phyloP scores from a whole-genome alignment of 2,797 vertebrate species.

The Natrix natrix region DNA sequence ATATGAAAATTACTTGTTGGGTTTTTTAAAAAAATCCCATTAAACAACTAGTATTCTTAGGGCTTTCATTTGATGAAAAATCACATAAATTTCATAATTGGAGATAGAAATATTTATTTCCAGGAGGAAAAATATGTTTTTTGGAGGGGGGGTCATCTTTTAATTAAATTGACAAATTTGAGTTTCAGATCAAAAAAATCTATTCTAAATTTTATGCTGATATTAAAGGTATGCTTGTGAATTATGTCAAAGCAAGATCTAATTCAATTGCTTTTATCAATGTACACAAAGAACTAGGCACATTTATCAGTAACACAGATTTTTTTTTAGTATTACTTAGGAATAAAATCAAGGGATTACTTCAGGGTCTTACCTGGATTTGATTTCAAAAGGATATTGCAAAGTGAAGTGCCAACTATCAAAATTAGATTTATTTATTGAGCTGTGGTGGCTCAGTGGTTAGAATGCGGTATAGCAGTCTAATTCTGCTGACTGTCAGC shows the following conservation, averaged over 20 bases:
- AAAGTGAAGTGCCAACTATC: background rate
- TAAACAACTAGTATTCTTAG: background rate
- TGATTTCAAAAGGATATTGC: background rate
- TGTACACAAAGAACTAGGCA: background rate
- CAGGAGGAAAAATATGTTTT: background rate
- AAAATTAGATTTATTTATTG: background rate
- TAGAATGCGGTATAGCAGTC: too few species aligned
- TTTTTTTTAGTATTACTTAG: background rate
- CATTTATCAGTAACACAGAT: background rate
- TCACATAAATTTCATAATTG: background rate
- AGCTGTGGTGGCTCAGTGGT: background rate
- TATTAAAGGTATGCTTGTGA: background rate
- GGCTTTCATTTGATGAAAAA: background rate
- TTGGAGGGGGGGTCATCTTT: background rate
- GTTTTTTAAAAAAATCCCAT: background rate
- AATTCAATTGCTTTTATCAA: background rate
- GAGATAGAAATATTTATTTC: background rate
- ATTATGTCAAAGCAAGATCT: background rate
- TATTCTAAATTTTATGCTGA: background rate
- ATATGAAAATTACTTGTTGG: background rate
- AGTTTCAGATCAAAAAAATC: background rate
- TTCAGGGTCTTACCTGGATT: background rate
- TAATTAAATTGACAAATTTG: background rate
- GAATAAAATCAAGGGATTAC: background rate
- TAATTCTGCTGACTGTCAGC: too few species aligned